Evolutionary conservation across 2,113 vertebrate species (phyloP).

Genomic region (Perca flavescens): DNA sequence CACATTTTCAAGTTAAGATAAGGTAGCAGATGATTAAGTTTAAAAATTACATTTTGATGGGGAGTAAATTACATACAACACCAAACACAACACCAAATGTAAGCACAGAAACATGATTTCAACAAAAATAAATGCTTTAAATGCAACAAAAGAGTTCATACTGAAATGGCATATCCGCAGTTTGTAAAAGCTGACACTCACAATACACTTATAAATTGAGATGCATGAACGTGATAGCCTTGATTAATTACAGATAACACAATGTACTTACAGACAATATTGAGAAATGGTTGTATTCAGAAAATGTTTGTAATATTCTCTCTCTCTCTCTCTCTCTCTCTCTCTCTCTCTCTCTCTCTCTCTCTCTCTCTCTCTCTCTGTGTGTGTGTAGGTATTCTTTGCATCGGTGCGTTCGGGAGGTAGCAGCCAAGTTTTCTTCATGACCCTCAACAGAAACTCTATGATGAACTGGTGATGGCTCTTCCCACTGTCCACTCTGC

Average conservation of each 20-base stretch:
- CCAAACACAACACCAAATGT: neutral
- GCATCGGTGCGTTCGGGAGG: constrained; percentile 97
- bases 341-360: neutral
- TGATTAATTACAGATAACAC: neutral
- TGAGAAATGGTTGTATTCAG: neutral
- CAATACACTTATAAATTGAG: too few relatives aligned
- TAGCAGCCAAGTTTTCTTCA: constrained; percentile 99
- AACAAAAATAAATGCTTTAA: neutral
- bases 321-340: neutral
- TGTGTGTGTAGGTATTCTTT: constrained; percentile 92
- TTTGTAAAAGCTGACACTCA: neutral
- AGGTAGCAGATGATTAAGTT: neutral
- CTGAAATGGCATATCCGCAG: neutral
- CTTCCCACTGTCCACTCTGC: constrained; percentile 38
- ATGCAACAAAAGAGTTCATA: neutral
- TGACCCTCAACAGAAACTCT: constrained; percentile 99
- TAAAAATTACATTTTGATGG: neutral
- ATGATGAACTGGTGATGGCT: constrained; percentile 99
- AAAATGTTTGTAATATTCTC: neutral
- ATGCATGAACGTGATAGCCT: neutral
- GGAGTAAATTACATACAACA: neutral
- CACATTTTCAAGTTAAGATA: neutral
- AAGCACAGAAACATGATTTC: neutral
- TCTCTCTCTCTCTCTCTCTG: neutral
- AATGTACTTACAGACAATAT: neutral